phyloP scores from a whole-genome alignment of 1,140 invertebrate genomes.

The Caerostris darwini region DNA sequence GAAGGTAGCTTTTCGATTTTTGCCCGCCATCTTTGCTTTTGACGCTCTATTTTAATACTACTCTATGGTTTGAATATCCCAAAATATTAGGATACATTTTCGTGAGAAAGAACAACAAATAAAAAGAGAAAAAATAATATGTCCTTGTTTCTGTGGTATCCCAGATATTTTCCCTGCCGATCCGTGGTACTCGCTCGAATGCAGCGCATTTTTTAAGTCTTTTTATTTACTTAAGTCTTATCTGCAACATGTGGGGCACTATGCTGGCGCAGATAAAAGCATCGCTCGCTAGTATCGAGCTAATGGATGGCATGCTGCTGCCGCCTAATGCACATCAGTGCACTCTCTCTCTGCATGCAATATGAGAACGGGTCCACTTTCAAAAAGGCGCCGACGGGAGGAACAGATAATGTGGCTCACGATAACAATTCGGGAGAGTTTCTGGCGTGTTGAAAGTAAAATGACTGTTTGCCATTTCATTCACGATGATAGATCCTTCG shows the following conservation, averaged over 20 bases:
- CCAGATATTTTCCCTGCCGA: no score
- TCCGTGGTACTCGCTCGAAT: no score
- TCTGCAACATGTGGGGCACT: background rate
- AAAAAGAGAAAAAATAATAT: no score
- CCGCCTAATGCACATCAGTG: background rate
- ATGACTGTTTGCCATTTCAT: no score
- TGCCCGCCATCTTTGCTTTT: no score
- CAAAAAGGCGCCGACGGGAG: background rate
- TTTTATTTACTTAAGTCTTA: background rate
- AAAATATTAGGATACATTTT: no score
- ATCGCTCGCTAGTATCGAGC: background rate
- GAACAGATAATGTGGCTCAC: background rate
- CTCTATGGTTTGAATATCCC: no score
- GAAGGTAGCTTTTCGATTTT: no score
- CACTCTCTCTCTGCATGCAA: background rate
- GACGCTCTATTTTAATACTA: no score
- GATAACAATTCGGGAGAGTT: background rate
- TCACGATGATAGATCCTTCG: no score
- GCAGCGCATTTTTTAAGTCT: background rate
- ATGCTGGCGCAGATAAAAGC: background rate
- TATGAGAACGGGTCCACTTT: background rate
- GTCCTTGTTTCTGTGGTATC: no score
- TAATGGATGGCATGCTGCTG: background rate
- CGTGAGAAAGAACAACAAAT: no score
- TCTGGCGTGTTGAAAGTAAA: background rate